phyloP scores from a whole-genome alignment of 2,888 invertebrate species.

The Orgyia antiqua region DNA sequence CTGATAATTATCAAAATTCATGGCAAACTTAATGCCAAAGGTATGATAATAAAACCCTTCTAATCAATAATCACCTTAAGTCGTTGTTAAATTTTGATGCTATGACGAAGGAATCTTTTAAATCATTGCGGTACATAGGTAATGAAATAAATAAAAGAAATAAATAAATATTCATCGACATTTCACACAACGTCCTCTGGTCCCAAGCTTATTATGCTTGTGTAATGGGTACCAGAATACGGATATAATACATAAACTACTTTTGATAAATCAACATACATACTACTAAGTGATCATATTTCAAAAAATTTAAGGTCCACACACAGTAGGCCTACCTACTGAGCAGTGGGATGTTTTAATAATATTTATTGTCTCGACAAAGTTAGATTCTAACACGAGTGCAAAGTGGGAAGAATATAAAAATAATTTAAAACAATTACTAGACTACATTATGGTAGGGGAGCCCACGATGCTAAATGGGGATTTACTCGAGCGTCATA shows the following conservation, averaged over 20 bases:
- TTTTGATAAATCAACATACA: too few species aligned
- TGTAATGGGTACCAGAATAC: too few species aligned
- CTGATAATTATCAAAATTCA: background rate
- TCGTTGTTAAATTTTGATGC: constrained; percentile 15
- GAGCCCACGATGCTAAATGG: too few species aligned
- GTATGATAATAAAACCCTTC: constrained; percentile 12
- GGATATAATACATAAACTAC: too few species aligned
- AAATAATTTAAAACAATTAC: too few species aligned
- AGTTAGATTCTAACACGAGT: constrained; percentile 15
- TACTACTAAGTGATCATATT: constrained; percentile 14
- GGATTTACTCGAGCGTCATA: too few species aligned
- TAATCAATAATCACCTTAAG: constrained; percentile 12
- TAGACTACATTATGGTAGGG: too few species aligned
- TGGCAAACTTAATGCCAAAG: constrained; percentile 14
- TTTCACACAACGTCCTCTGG: too few species aligned
- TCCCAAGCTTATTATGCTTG: too few species aligned
- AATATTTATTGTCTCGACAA: constrained; percentile 3
- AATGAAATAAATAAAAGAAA: too few species aligned
- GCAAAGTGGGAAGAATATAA: constrained; percentile 25
- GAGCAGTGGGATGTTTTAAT: background rate
- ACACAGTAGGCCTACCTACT: constrained; percentile 15
- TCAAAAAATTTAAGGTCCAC: constrained; percentile 24
- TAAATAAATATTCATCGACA: too few species aligned
- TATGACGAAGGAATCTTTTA: constrained; percentile 2
- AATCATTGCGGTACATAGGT: constrained; percentile 10